Base-by-base conservation (phyloP, 2,113 vertebrate genomes). In the Excalfactoria chinensis region DNA sequence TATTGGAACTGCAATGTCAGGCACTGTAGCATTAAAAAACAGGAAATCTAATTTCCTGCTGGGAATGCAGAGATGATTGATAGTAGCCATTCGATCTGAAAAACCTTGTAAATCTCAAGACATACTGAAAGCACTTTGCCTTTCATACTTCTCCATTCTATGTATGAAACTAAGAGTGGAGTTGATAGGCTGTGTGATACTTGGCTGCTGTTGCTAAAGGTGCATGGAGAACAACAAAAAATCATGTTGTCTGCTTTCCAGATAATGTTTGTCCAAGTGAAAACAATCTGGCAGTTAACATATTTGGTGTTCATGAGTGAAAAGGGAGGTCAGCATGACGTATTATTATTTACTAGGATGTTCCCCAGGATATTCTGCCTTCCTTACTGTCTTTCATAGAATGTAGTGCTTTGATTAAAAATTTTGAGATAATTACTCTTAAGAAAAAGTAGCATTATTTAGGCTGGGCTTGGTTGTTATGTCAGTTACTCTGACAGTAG, bases 21-120 rank as follows among this genome's bases (percentile, higher is more conserved):
- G 62, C 60, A 75, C 1, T 77, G 73, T 69, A 56, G 64, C 43
- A 48, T 71, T 94, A 81, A 93, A 77, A 66, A 81, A 64, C 43
- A n/a, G 72, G 73, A 71, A 81, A 81, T 88, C 44, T 92, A 40
- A 90, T 93, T 94, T 96, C 58, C 86, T 93, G 55, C 53, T 58
- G 76, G 58, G 43, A 93, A n/a, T 74, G 62, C 62, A 88, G 66
- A 90, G 58, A 40, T 88, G 83, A 90, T 91, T 93, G 87, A 89
- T 90, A 69, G 74, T 60, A 84, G 30, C 46, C 34, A 28, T 66
- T 94, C 2, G 0, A 2, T 66, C 43, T 69, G 62, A 93, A 81
- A 81, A 84, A 37, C 43, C 56, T 30, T 62, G 55, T 68, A 90
- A 77, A 83, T 93, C 60, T 84, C 49, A 56, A 68, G 25, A 19